A percentile compares a stretch with the other conserved stretches of the same genome.
Evolutionary conservation across 2,888 invertebrate genomes (phyloP).

Genomic region (Ophion costatus): DNA sequence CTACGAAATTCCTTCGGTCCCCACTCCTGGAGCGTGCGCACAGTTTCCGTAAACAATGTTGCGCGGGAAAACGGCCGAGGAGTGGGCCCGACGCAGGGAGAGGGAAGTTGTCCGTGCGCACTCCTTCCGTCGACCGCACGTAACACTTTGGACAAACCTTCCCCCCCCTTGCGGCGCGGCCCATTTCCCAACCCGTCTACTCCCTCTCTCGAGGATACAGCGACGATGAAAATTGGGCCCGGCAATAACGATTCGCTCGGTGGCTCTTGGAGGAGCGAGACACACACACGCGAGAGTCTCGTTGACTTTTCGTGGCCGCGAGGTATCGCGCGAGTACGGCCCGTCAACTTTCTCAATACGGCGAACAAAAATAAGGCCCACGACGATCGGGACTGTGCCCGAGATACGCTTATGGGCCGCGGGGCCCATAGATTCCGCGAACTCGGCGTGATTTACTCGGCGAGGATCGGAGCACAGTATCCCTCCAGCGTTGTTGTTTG

Average conservation of each 20-base stretch:
- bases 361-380: neutral
- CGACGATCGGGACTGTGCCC: neutral
- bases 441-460: neutral
- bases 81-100: constrained; percentile 41
- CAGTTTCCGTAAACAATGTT: constrained; percentile 64
- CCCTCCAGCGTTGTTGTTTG: neutral
- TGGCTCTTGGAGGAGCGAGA: neutral
- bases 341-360: constrained; percentile 12
- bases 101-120: constrained; percentile 45
- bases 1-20: constrained; percentile 56
- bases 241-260: neutral
- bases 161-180: neutral
- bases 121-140: constrained; percentile 51
- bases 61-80: constrained; percentile 46
- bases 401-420: neutral
- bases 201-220: neutral
- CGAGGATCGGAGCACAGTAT: neutral
- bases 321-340: neutral
- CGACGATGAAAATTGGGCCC: constrained; percentile 27
- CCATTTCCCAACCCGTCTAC: neutral
- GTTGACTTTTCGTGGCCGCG: neutral
- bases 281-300: neutral
- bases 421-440: neutral
- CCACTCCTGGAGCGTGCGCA: constrained; percentile 8
- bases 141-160: constrained; percentile 29